These are phyloP conservation scores for Theretra japonica DNA, from an alignment of 2,888 invertebrate genomes.

Conservation along the genomic window DNA sequence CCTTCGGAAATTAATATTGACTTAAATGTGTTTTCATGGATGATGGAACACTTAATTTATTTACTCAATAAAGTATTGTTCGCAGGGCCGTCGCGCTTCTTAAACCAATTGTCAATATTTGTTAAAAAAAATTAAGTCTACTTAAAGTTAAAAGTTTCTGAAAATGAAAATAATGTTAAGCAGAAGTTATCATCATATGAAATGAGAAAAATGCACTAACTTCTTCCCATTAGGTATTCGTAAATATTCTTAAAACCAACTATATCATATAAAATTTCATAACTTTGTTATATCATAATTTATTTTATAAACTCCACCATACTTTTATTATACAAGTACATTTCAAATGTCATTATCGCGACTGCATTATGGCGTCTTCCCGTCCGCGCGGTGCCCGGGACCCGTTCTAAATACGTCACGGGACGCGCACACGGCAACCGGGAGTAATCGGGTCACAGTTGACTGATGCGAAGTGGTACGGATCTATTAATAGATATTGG, in stretches of 20 bases:
- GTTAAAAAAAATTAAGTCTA: background rate
- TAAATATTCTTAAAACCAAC: too few relatives aligned
- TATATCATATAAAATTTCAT: too few relatives aligned
- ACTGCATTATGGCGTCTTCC: constrained; percentile 2
- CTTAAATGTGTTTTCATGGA: constrained; percentile 1
- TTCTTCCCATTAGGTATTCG: too few relatives aligned
- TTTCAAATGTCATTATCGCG: background rate
- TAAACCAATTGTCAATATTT: background rate
- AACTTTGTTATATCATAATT: too few relatives aligned
- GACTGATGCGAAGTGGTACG: constrained; percentile 43
- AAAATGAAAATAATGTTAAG: too few relatives aligned
- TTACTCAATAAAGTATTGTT: constrained; percentile 2
- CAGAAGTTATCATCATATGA: too few relatives aligned
- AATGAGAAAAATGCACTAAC: too few relatives aligned
- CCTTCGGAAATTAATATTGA: constrained; percentile 2
- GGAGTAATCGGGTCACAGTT: constrained; percentile 57
- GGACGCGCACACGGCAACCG: constrained; percentile 44
- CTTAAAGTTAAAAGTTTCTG: background rate
- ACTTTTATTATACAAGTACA: background rate
- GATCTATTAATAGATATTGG: constrained; percentile 28
- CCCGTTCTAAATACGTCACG: constrained; percentile 45
- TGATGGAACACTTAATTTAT: constrained; percentile 13
- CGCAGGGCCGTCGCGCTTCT: background rate
- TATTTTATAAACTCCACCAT: background rate
- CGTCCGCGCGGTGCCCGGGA: background rate